These are phyloP conservation scores for Aleadryas rufinucha DNA, from an alignment of 2,113 vertebrate species.

Conservation along the genomic window DNA sequence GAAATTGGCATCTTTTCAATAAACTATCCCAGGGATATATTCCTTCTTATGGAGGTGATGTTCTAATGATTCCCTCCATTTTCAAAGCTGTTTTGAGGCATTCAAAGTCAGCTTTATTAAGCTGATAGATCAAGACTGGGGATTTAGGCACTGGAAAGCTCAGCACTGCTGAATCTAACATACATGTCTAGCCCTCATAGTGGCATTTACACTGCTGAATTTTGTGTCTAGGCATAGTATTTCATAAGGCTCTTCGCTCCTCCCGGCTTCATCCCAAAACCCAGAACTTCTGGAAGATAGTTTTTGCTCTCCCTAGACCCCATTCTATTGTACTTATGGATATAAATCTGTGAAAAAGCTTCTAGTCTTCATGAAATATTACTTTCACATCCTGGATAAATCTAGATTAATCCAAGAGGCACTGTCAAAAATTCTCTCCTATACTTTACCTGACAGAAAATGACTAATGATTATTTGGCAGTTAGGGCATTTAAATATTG, in stretches of 20 bases:
- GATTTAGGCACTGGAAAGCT: neutral
- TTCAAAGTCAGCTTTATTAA: neutral
- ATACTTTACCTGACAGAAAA: neutral
- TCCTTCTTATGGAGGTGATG: neutral
- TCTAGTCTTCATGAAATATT: conserved; percentile 14
- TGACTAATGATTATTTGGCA: conserved; percentile 5
- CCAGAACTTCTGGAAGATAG: neutral
- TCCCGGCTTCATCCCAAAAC: neutral
- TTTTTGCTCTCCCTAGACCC: neutral
- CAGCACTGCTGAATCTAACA: neutral
- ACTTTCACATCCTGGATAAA: conserved; percentile 14
- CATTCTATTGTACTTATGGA: neutral
- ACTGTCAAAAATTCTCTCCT: neutral
- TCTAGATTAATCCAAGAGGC: conserved; percentile 24
- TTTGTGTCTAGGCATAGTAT: neutral
- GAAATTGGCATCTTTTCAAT: neutral
- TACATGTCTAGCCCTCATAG: neutral
- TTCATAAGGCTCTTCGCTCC: neutral
- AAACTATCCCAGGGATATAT: neutral
- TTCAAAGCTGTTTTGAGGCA: neutral
- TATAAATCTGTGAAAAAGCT: neutral
- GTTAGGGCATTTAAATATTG: conserved; percentile 30
- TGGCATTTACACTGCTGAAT: neutral
- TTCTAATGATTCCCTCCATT: neutral
- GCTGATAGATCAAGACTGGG: neutral